These are phyloP conservation scores for Ophraella communa DNA, from an alignment of 2,888 invertebrate genomes.

Conservation along the genomic window DNA sequence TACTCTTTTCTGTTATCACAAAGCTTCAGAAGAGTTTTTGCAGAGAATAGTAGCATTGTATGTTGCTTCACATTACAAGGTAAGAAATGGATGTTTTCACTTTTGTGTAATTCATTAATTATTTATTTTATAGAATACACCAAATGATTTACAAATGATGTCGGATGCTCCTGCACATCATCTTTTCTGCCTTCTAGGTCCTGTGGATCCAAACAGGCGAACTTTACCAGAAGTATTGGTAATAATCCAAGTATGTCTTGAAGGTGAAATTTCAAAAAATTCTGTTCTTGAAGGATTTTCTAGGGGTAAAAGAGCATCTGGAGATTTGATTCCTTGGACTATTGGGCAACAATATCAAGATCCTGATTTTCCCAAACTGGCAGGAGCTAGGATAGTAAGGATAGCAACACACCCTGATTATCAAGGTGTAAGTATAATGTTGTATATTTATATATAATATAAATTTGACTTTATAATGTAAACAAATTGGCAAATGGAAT, in stretches of 20 bases:
- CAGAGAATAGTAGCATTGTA: slow-evolving; percentile 92
- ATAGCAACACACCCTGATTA: slow-evolving; percentile 99
- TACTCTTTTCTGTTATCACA: slow-evolving; percentile 95
- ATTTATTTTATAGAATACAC: slow-evolving; percentile 76
- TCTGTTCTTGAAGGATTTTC: slow-evolving; percentile 81
- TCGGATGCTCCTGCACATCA: slow-evolving; percentile 99
- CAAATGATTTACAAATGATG: slow-evolving; percentile 97
- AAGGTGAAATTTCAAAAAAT: slow-evolving; percentile 74
- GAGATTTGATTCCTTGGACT: slow-evolving; percentile 99
- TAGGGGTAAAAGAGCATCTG: slow-evolving; percentile 89
- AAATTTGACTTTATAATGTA: no score
- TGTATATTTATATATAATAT: not conserved
- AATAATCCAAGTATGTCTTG: slow-evolving; percentile 81
- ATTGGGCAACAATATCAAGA: slow-evolving; percentile 96
- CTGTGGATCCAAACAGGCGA: slow-evolving; percentile 75
- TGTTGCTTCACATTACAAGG: slow-evolving; percentile 98
- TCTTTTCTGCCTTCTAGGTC: slow-evolving; percentile 91
- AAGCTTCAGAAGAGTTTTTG: slow-evolving; percentile 89
- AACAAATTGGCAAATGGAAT: no score
- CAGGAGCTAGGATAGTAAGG: slow-evolving; percentile 91
- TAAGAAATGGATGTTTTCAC: no score
- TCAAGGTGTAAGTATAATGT: slow-evolving; percentile 71
- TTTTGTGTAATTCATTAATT: no score
- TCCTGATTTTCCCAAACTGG: slow-evolving; percentile 86
- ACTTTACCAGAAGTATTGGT: slow-evolving; percentile 91